Evolutionary conservation across 1,140 invertebrate genomes (phyloP), one percentile per base, ranked within the genome.

Genomic region (Tetramorium alpestre): DNA sequence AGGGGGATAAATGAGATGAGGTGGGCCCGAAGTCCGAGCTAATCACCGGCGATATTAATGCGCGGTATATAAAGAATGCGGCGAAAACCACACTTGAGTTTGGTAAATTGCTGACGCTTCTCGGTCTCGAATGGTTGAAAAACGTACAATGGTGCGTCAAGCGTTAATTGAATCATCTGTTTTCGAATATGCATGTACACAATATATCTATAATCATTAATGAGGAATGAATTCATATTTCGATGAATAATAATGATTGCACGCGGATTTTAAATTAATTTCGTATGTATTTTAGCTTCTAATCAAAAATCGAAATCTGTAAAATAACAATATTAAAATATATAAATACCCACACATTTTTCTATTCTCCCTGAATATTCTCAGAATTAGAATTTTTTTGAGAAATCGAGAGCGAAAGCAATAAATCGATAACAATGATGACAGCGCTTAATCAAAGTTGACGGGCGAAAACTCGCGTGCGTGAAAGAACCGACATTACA

Each of bases 1-100:
- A 76, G 69, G 49, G 58, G 80, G 72, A 85, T 85, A 88, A 89
- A 85, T 88, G 78, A 87, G 88, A 87, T 49, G 85, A 84, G 69
- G 38, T 75, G 65, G 88, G 72, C 13, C 72, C 44, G 47, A 65
- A 73, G 86, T 54, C 73, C 65, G 41, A 51, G 49, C 78, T 80
- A 85, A 88, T 85, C 77, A 76, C 70, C 85, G 70, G 33, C 69
- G 62, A 69, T 86, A 85, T 89, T 89, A 88, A 88, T 60, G 80
- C 67, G 67, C 67, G 51, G n/a, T 41, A 33, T 41, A 64, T 13
- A 28, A 85, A 78, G 82, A 85, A 85, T 77, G 73, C 60, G 58
- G 25, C 44, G 70, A 77, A 85, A 85, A 85, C 28, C 44, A 41
- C 49, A n/a, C 38, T 84, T 47, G 41, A 28, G 78, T 73, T 60